Conservation (phyloP, 2,113 vertebrate species). For the Entomyzon cyanotis region DNA sequence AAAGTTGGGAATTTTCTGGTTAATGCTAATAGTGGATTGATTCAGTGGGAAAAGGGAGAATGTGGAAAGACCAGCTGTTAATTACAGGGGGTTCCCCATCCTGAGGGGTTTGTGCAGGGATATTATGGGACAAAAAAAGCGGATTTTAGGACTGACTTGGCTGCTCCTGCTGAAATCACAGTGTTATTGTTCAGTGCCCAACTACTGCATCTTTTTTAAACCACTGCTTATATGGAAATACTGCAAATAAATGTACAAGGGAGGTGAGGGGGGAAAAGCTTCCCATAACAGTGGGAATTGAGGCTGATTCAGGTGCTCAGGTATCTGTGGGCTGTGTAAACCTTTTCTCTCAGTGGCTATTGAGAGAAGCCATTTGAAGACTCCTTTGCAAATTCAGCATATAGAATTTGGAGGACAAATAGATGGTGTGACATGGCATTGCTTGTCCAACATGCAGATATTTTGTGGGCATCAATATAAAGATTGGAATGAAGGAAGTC, state of each 20-base stretch:
- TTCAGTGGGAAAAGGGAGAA: neutral
- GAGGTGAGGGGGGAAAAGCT: neutral
- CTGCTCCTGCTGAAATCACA: neutral
- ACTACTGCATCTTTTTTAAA: neutral
- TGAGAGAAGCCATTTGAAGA: neutral
- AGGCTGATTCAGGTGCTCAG: neutral
- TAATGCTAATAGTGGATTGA: neutral
- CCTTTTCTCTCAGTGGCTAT: neutral
- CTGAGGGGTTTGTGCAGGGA: neutral
- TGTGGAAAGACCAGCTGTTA: neutral
- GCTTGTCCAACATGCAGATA: neutral
- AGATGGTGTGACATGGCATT: neutral
- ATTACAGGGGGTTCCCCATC: neutral
- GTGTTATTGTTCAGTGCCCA: neutral
- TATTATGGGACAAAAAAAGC: neutral
- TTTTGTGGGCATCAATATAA: neutral
- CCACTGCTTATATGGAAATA: neutral
- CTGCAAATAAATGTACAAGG: neutral
- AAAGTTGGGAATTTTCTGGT: neutral
- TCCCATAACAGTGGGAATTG: neutral
- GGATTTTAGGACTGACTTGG: neutral
- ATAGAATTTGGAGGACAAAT: neutral
- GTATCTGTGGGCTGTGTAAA: neutral
- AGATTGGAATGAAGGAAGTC: neutral
- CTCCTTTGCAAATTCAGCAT: neutral